A percentile compares a stretch with the other conserved stretches of the same genome.
Evolutionary conservation across 2,797 vertebrate species (phyloP).

Genomic region (Phoeniculus purpureus): DNA sequence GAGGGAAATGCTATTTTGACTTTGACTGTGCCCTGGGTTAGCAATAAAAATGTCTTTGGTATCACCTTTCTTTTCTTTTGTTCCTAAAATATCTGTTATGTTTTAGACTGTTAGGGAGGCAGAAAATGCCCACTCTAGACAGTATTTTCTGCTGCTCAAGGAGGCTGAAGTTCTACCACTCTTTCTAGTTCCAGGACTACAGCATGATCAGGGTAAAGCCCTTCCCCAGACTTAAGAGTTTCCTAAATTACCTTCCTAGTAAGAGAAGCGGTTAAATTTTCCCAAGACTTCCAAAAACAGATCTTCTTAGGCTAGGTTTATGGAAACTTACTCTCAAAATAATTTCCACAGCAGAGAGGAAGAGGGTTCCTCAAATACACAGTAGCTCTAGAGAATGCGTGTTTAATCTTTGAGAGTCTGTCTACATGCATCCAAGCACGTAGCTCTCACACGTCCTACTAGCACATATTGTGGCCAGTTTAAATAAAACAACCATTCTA

Average conservation of each 20-base stretch:
- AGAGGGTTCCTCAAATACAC: not conserved
- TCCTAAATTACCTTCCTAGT: not conserved
- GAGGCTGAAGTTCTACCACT: not conserved
- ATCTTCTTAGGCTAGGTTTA: not conserved
- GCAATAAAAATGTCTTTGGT: too few relatives aligned
- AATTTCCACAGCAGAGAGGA: not conserved
- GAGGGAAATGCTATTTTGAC: not conserved
- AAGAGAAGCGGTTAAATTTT: not conserved
- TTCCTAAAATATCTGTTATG: too few relatives aligned
- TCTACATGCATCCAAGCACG: accelerated
- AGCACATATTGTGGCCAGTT: not conserved
- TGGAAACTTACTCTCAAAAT: not conserved
- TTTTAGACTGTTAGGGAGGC: too few relatives aligned
- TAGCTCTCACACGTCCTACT: not conserved
- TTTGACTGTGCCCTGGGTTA: not conserved
- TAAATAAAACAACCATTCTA: not conserved
- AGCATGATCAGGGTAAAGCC: not conserved
- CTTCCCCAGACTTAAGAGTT: not conserved
- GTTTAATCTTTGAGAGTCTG: not conserved
- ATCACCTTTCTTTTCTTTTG: too few relatives aligned
- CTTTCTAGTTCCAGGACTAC: not conserved
- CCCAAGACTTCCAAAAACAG: not conserved
- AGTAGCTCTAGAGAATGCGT: not conserved
- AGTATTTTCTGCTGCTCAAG: not conserved
- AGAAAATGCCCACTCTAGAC: too few relatives aligned